phyloP scores from a whole-genome alignment of 1,140 invertebrate species.

The Drosophila bocqueti region DNA sequence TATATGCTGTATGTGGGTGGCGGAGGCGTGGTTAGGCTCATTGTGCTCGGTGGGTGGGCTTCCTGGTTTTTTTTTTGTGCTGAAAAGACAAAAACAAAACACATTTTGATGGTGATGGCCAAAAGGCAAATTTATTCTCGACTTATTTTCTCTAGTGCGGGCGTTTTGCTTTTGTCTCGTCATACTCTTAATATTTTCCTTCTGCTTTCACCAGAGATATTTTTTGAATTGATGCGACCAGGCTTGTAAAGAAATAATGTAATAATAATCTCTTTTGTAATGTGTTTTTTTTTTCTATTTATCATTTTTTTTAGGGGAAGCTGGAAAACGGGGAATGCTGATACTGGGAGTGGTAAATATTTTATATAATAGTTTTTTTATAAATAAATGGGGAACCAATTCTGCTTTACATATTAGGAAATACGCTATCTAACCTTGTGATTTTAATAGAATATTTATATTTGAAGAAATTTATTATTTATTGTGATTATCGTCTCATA shows the following conservation, averaged over 20 bases:
- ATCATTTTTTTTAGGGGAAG: not conserved
- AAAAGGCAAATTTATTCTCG: constrained; percentile 69
- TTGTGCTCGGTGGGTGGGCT: constrained; percentile 53
- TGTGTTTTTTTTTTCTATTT: not conserved
- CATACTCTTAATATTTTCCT: not conserved
- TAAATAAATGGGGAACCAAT: not conserved
- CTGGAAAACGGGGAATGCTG: not conserved
- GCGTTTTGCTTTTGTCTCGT: constrained; percentile 9
- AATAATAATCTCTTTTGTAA: constrained; percentile 4
- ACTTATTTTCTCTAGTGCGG: constrained; percentile 16
- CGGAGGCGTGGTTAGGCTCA: constrained; percentile 39
- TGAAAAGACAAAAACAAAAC: constrained; percentile 33
- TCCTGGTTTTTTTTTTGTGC: not conserved
- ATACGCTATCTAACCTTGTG: not conserved
- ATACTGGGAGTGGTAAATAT: too few relatives aligned
- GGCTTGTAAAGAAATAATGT: constrained; percentile 8
- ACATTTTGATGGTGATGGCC: constrained; percentile 62
- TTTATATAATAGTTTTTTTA: too few relatives aligned
- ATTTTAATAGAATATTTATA: not conserved
- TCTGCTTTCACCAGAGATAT: constrained; percentile 5
- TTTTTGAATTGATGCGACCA: constrained; percentile 20
- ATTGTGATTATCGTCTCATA: too few relatives aligned
- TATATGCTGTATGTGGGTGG: constrained; percentile 29
- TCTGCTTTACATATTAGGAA: too few relatives aligned
- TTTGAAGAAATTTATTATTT: not conserved